Evolutionary conservation across 2,113 vertebrate genomes (phyloP).

Genomic region (Clarias magur): DNA sequence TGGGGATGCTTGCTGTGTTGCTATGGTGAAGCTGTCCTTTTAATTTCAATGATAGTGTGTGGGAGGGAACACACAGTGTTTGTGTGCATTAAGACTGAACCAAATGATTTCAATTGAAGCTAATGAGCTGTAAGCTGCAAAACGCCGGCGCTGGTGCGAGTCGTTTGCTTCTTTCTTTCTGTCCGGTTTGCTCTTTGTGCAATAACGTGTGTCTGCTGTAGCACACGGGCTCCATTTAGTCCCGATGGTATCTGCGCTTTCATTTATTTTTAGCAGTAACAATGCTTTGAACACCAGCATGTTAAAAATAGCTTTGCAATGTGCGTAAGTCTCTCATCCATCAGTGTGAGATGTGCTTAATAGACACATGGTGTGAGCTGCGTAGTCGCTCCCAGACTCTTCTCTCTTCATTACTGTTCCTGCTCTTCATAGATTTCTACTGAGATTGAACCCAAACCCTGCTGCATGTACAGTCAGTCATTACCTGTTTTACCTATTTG

Average conservation of each 20-base stretch:
- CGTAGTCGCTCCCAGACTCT: background rate
- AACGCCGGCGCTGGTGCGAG: background rate
- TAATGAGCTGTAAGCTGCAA: background rate
- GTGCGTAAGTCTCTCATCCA: constrained; percentile 37
- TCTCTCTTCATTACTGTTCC: background rate
- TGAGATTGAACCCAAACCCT: background rate
- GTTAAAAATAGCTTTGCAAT: constrained; percentile 44
- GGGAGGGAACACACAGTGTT: constrained; percentile 3
- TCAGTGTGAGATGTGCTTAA: constrained; percentile 23
- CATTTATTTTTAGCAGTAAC: constrained; percentile 19
- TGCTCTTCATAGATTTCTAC: background rate
- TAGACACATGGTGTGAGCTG: constrained; percentile 4
- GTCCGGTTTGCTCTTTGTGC: background rate
- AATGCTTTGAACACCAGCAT: constrained; percentile 31
- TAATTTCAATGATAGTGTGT: constrained; percentile 29
- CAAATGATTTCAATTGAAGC: background rate
- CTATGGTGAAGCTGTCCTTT: constrained; percentile 37
- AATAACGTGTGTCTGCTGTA: background rate
- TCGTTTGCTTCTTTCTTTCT: background rate
- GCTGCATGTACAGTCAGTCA: background rate
- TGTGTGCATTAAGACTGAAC: background rate
- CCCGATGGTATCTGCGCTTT: constrained; percentile 6
- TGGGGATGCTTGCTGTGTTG: constrained; percentile 37
- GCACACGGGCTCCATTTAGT: background rate
- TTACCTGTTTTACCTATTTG: background rate